Evolutionary conservation across 2,797 vertebrate species (phyloP).

Genomic region (Natrix natrix): DNA sequence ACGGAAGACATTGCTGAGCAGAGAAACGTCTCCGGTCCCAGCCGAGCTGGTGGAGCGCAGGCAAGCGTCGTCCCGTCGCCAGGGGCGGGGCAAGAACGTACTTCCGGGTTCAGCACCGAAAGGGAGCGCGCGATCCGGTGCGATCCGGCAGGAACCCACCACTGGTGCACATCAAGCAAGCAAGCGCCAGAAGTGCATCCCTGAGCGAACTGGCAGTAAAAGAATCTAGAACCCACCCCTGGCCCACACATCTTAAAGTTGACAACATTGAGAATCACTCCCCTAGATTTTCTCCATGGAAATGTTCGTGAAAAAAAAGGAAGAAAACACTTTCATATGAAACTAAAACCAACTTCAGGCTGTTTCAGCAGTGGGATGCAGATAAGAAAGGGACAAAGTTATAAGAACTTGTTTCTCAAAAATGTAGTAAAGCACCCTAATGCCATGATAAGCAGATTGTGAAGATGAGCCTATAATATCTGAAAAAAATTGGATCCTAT

Average conservation of each 20-base stretch:
- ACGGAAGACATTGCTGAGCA: too few relatives aligned
- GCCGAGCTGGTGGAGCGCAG: too few relatives aligned
- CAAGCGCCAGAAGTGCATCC: too few relatives aligned
- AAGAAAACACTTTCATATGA: neutral
- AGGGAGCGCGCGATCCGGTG: too few relatives aligned
- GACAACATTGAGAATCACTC: neutral
- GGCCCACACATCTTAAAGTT: neutral
- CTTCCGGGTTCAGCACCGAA: too few relatives aligned
- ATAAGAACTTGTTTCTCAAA: neutral
- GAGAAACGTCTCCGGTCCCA: too few relatives aligned
- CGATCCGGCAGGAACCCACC: too few relatives aligned
- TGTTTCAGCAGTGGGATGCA: neutral
- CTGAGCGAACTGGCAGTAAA: too few relatives aligned
- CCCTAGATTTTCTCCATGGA: neutral
- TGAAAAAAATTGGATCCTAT: neutral
- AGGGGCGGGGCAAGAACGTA: too few relatives aligned
- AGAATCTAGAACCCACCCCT: too few relatives aligned
- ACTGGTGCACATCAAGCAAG: too few relatives aligned
- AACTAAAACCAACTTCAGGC: neutral
- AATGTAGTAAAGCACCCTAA: neutral
- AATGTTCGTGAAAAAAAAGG: neutral
- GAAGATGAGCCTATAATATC: neutral
- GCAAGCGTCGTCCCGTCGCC: too few relatives aligned
- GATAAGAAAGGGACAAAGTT: neutral
- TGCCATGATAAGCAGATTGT: neutral